Evolutionary conservation across 2,113 vertebrate genomes (phyloP), one percentile per base, ranked within the genome.

Genomic region (Phalacrocorax pelagicus): DNA sequence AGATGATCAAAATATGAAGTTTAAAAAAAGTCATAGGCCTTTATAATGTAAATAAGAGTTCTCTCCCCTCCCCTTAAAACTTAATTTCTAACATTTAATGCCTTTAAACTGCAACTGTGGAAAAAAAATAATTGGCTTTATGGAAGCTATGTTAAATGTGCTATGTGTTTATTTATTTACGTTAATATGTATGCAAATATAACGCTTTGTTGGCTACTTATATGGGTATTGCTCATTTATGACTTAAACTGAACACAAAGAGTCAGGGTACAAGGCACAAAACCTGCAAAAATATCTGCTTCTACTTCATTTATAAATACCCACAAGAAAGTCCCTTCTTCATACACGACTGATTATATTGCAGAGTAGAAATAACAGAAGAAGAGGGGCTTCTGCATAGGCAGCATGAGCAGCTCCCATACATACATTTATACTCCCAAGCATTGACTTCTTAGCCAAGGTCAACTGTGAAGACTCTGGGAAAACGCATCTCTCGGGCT

Each of bases 141-240:
- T 18, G 59, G 92, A 88, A 94, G 79, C 67, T 66, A 73, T 73
- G 84, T 82, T 91, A 90, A 92, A 95, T 3, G 4, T 47, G 42
- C 77, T 58, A 52, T 24, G 40, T 88, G 71, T 95, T 95, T 83
- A 89, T 74, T 87, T 97, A 63, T 96, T 96, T 92, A 91, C 90
- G 96, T 95, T 96, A 97, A 97, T 97, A 96, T 95, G 78, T 87
- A 97, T 89, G 91, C 15, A 97, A 92, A 97, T 97, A 82, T 2
- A 89, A 89, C 36, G 81, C 89, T 95, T 95, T 19, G 10, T 55
- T 85, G 74, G 58, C 78, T 94, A 82, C 54, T 80, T 90, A 72
- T 5, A 87, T 9, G 17, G 66, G 83, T 82, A 92, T 86, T 18
- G 0, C 27, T 80, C 62, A 85, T 72, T 89, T 88, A 55, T 27